Base-by-base conservation (phyloP, 2,113 vertebrate species). In the Ginglymostoma cirratum region DNA sequence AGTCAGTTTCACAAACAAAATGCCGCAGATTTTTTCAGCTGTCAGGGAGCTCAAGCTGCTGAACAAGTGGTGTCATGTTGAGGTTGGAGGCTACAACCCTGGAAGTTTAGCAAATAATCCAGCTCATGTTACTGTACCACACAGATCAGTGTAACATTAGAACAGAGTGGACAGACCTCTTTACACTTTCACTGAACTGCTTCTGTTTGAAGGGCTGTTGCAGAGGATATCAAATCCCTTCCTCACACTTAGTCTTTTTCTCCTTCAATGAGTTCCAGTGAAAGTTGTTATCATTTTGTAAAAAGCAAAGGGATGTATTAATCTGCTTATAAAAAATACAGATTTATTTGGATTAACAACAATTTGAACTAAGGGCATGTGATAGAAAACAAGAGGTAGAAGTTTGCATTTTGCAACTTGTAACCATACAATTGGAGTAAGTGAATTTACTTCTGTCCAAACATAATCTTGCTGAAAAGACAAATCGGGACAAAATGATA, bases 31-130 rank as follows among this genome's bases (percentile, higher is more conserved):
- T 95, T 95, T 52, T 42, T 69, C 94, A 95, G 94, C 69, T 95
- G 94, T 72, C 69, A 95, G 42, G 15, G 14, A 6, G 24, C 69
- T 95, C 69, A 72, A 52, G 42, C 69, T 72, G 48, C 67, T 52
- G 94, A 95, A 95, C 94, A 72, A 95, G 94, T 95, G 94, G 69
- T 95, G 45, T 95, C 94, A 76, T 52, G 94, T 70, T 95, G 94
- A 48, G 69, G 45, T 95, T 52, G 94, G 67, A 76, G 24, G 45
- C 94, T 95, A 48, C 17, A 95, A 52, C 66, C 67, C 94, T 76
- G 69, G 38, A 95, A 95, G 94, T 95, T 76, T 45, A 95, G 67
- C 94, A 95, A 72, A 72, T 95, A 72, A 95, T 95, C 69, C 42
- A 72, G 42, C 67, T 95, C 67, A 72, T 45, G 69, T 95, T 95